Percentiles rank a stretch among this genome's conserved stretches.
Evolutionary conservation across 2,797 vertebrate genomes (phyloP).

Genomic region (Zalophus californianus): DNA sequence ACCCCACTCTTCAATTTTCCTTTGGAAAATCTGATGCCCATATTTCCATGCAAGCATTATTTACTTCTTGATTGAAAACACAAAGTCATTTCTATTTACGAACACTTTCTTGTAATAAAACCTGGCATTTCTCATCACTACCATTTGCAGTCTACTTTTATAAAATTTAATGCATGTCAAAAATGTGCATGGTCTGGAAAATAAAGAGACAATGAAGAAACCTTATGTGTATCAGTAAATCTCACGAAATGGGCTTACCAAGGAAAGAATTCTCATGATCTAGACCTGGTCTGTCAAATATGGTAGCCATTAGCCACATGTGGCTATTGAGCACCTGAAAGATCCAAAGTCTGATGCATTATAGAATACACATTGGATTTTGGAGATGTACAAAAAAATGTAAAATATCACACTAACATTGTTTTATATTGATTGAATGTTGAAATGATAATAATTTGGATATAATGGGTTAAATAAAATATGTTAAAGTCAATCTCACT

Average conservation of each 20-base stretch:
- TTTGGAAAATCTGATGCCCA: conserved; percentile 79
- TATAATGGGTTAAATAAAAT: neutral
- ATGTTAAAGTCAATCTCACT: neutral
- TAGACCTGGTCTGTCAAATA: neutral
- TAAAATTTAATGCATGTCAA: conserved; percentile 87
- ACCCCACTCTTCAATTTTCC: conserved; percentile 57
- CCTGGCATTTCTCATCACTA: conserved; percentile 87
- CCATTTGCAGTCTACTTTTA: conserved; percentile 83
- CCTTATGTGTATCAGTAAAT: conserved; percentile 77
- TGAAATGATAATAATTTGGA: conserved; percentile 40
- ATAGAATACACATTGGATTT: neutral
- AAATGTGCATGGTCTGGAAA: conserved; percentile 84
- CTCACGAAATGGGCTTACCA: conserved; percentile 74
- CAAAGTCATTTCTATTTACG: conserved; percentile 86
- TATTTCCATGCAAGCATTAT: conserved; percentile 83
- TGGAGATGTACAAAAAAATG: conserved; percentile 7
- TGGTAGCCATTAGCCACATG: neutral
- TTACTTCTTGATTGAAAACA: conserved; percentile 85
- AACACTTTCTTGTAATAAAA: conserved; percentile 85
- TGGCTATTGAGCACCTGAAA: neutral
- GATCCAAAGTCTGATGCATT: neutral
- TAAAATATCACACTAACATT: neutral
- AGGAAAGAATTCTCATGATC: conserved; percentile 63
- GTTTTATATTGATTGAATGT: neutral
- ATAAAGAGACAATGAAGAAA: conserved; percentile 84